These are phyloP conservation scores for Hyposoter dolosus DNA, from an alignment of 2,888 invertebrate species.

Conservation along the genomic window DNA sequence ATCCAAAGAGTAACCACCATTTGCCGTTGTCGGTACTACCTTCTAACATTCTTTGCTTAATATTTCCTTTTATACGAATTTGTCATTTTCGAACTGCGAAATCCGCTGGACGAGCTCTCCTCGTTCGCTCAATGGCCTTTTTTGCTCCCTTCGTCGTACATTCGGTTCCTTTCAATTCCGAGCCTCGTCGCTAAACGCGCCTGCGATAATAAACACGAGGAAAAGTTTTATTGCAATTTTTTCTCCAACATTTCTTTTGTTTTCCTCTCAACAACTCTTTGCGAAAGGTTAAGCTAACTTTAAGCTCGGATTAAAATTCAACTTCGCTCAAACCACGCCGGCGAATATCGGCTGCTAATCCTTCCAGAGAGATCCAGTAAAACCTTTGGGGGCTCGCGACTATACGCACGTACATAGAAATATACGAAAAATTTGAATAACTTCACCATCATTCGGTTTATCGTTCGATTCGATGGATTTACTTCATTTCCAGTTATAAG, in stretches of 20 bases:
- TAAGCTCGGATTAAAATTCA: neutral
- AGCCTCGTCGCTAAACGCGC: neutral
- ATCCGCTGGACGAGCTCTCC: neutral
- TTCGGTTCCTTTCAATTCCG: neutral
- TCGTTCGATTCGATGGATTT: neutral
- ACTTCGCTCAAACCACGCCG: neutral
- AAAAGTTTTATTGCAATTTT: neutral
- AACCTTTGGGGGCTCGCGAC: neutral
- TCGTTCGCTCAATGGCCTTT: neutral
- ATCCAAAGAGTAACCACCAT: slow-evolving; percentile 25
- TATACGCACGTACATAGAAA: neutral
- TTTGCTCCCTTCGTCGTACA: neutral
- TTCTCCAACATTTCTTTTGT: neutral
- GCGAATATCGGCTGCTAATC: neutral
- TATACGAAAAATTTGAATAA: neutral
- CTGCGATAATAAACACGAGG: neutral
- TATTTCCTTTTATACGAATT: slow-evolving; percentile 26
- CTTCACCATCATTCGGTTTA: neutral
- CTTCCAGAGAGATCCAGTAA: neutral
- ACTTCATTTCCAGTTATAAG: neutral
- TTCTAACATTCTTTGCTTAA: slow-evolving; percentile 37
- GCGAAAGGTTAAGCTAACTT: neutral
- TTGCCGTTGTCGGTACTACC: slow-evolving; percentile 36
- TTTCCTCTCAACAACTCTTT: neutral
- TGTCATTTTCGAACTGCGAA: neutral